Base-by-base conservation (phyloP, 2,888 invertebrate genomes). In the Mactromeris polynyma region DNA sequence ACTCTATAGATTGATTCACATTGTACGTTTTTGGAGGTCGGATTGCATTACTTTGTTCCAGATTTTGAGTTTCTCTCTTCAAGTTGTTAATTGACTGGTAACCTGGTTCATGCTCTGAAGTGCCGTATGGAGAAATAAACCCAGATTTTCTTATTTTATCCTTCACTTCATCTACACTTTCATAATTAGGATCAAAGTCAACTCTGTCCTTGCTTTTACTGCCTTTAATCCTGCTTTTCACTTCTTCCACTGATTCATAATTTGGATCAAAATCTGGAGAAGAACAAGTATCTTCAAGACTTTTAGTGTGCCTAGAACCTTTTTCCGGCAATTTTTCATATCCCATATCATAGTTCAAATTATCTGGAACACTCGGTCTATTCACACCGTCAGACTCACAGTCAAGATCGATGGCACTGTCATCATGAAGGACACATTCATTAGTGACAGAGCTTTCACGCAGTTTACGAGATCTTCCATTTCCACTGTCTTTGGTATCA, bases 341-440 rank as follows among this genome's bases (percentile, higher is more conserved):
- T 21, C 89, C 89, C 42, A 73, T 77, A 82, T 88, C 88, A 82
- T 85, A 85, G 21, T 38, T 64, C 42, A 83, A 31, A 31, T 77
- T 42, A 58, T 31, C 21, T 19, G 36, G 42, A 17, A 42, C 86
- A 31, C 21, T 78, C 21, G 38, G 64, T 54, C 17, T 81, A 21
- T 58, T 81, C 11, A 42, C 17, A 42, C 26, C 11, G 31, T 26
- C 51, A 58, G 40, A 38, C 31, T 38, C 77, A n/a, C 42, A 0
- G 3, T 92, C 92, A 21, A 92, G 78, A 78, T 92, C 92, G 38
- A 92, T 86, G 38, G 92, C 92, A 89, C 90, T 90, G 33, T 90
- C 90, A 86, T 92, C 90, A 11, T 83, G 85, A 9, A 83, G 17
- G 14, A 90, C 7, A 73, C 77, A 85, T 17, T 88, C 86, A 86